Percentiles rank a stretch among this genome's conserved stretches.
These are phyloP conservation scores for Eurosta solidaginis DNA, from an alignment of 1,140 invertebrate species.

Conservation along the genomic window DNA sequence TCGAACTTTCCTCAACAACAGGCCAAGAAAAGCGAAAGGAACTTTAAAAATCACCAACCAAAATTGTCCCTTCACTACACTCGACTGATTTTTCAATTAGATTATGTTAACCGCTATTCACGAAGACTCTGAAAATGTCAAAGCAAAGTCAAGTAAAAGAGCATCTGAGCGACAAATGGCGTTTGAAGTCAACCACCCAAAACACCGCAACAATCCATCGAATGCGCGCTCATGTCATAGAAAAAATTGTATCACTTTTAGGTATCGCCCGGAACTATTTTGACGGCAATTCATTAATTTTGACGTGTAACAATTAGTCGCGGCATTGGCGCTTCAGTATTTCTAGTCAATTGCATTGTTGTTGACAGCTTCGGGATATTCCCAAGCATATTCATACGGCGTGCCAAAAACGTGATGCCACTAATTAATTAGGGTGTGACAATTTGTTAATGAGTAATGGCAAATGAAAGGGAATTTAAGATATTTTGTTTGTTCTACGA, in stretches of 20 bases:
- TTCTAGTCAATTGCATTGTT: background rate
- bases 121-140: background rate
- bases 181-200: background rate
- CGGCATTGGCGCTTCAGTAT: background rate
- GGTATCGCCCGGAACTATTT: background rate
- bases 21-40: background rate
- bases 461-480: background rate
- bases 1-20: background rate
- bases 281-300: conserved; percentile 1
- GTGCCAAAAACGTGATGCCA: background rate
- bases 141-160: background rate
- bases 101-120: background rate
- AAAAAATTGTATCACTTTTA: background rate
- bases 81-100: conserved; percentile 4
- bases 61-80: background rate
- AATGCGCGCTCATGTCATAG: background rate
- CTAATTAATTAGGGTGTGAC: conserved; percentile 19
- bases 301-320: background rate
- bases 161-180: background rate
- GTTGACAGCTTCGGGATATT: conserved; percentile 15
- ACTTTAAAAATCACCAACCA: background rate
- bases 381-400: too few relatives aligned
- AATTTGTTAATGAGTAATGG: background rate
- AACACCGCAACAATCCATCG: background rate
- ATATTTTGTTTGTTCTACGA: too few relatives aligned